Evolutionary conservation across 1,140 invertebrate genomes (phyloP).

Genomic region (Caenorhabditis briggsae): DNA sequence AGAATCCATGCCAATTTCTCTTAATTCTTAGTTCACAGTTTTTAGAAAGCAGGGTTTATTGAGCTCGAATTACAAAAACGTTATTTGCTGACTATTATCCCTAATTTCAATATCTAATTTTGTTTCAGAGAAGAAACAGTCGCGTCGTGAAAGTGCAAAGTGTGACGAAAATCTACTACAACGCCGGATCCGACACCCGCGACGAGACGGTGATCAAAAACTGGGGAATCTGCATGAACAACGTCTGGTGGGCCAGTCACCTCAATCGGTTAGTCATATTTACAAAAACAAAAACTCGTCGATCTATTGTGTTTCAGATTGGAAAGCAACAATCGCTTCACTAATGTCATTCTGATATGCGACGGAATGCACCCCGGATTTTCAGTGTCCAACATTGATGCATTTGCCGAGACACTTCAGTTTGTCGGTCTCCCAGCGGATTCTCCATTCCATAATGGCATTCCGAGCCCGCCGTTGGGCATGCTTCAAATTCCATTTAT

Average conservation of each 20-base stretch:
- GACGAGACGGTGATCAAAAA: slow-evolving; percentile 16
- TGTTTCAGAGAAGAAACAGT: slow-evolving; percentile 27
- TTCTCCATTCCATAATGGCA: slow-evolving; percentile 36
- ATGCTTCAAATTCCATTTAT: slow-evolving; percentile 52
- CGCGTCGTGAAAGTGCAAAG: background rate
- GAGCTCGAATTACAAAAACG: no score
- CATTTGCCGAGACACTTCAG: slow-evolving; percentile 43
- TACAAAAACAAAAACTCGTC: background rate
- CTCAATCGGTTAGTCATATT: slow-evolving; percentile 18
- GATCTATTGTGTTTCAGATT: slow-evolving; percentile 5
- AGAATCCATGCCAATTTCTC: no score
- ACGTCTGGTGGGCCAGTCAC: slow-evolving; percentile 63
- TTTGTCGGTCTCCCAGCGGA: slow-evolving; percentile 33
- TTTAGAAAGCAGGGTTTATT: no score
- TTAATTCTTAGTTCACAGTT: no score
- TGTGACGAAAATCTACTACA: background rate
- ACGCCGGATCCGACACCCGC: background rate
- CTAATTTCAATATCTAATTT: slow-evolving; percentile 10
- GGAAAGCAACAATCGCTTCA: slow-evolving; percentile 20
- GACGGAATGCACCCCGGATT: slow-evolving; percentile 31
- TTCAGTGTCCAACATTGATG: slow-evolving; percentile 51
- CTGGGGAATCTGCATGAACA: slow-evolving; percentile 58
- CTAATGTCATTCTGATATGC: background rate
- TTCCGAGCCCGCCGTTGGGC: slow-evolving; percentile 53
- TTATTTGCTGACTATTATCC: background rate